These are phyloP conservation scores for Hipparchia sbordonii DNA, from an alignment of 2,888 invertebrate species.

Conservation along the genomic window DNA sequence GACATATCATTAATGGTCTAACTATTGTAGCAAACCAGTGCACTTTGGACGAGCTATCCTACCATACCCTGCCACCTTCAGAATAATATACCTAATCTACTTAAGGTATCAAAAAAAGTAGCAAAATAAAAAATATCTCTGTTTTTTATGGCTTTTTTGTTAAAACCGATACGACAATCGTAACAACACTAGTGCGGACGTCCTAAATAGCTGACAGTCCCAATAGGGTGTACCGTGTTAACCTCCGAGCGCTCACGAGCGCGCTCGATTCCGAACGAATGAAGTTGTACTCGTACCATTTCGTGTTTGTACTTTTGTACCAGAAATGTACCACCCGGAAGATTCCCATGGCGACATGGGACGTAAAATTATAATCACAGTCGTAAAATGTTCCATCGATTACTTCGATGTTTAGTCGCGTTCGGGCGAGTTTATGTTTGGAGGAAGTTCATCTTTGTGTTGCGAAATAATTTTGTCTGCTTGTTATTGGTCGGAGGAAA, in stretches of 20 bases:
- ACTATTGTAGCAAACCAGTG: no score
- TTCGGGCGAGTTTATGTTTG: conserved; percentile 4
- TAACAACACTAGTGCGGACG: neutral
- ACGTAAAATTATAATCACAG: conserved; percentile 33
- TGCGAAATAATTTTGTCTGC: conserved; percentile 1
- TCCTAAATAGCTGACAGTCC: conserved; percentile 18
- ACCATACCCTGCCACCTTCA: no score
- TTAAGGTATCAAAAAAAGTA: no score
- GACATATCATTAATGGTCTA: no score
- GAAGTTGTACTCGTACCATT: conserved; percentile 63
- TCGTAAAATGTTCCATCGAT: conserved; percentile 29
- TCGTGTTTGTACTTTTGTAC: conserved; percentile 38
- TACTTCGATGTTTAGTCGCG: conserved; percentile 23
- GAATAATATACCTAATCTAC: no score
- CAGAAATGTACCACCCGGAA: conserved; percentile 41
- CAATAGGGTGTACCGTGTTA: conserved; percentile 42
- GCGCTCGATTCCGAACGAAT: conserved; percentile 61
- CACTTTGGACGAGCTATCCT: no score
- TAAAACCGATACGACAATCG: neutral
- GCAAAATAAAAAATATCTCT: no score
- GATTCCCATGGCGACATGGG: conserved; percentile 37
- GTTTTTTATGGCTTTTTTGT: neutral
- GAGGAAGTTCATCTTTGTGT: conserved; percentile 1
- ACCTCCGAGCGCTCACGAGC: conserved; percentile 55
- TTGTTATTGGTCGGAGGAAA: neutral